These are phyloP conservation scores for Carposina sasakii DNA, from an alignment of 1,140 invertebrate genomes.

Conservation along the genomic window DNA sequence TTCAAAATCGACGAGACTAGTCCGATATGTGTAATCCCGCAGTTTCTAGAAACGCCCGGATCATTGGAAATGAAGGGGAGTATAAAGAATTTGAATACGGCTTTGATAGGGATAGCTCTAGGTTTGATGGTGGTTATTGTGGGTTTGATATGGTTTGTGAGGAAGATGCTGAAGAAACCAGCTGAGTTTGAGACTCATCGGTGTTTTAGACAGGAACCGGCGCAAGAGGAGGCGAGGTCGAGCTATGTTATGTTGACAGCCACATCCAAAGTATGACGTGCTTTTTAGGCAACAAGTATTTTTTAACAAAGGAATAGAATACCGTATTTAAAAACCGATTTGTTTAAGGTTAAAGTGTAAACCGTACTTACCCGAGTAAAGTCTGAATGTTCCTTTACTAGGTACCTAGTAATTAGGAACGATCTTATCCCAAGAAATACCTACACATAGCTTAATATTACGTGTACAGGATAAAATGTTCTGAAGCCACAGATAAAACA, in stretches of 20 bases:
- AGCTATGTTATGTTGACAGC: slow-evolving; percentile 77
- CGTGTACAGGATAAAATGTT: too few species aligned
- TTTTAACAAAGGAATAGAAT: too few species aligned
- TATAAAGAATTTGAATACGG: slow-evolving; percentile 68
- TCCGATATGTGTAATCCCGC: slow-evolving; percentile 72
- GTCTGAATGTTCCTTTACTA: too few species aligned
- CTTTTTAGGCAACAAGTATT: too few species aligned
- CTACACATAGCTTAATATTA: too few species aligned
- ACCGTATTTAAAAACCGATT: too few species aligned
- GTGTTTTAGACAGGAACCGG: slow-evolving; percentile 72
- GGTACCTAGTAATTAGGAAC: too few species aligned
- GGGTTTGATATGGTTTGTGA: slow-evolving; percentile 71
- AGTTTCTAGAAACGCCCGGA: slow-evolving; percentile 52
- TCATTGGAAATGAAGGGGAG: slow-evolving; percentile 59
- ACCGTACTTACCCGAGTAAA: too few species aligned
- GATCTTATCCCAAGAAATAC: too few species aligned
- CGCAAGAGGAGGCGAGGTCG: slow-evolving; percentile 63
- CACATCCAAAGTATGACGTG: slow-evolving; percentile 75
- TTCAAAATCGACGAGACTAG: slow-evolving; percentile 54
- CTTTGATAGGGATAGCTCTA: slow-evolving; percentile 69
- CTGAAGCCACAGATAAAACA: too few species aligned
- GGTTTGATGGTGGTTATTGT: slow-evolving; percentile 71
- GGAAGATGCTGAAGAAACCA: slow-evolving; percentile 72
- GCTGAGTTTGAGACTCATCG: slow-evolving; percentile 66
- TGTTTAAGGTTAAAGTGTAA: too few species aligned